Evolutionary conservation across 2,888 invertebrate species (phyloP).

Genomic region (Hyposoter dolosus): DNA sequence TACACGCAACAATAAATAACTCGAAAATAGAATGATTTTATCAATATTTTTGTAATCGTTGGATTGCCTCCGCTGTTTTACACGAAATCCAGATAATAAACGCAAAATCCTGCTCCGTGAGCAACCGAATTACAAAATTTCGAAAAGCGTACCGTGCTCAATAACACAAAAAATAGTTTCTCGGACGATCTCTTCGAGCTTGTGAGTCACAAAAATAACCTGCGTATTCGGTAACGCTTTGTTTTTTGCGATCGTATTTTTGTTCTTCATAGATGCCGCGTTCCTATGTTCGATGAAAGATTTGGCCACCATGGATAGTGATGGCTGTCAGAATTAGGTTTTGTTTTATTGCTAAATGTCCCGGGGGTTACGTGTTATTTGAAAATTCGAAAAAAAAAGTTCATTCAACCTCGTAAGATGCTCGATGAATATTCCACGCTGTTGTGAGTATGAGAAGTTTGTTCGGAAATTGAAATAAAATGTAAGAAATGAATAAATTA

Average conservation of each 20-base stretch:
- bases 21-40: too few species aligned
- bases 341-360: constrained; percentile 5
- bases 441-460: constrained; percentile 34
- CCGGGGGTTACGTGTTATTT: constrained; percentile 17
- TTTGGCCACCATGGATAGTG: neutral
- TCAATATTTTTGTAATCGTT: too few species aligned
- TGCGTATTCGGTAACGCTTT: neutral
- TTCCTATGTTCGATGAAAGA: constrained; percentile 12
- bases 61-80: too few species aligned
- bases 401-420: constrained; percentile 53
- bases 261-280: neutral
- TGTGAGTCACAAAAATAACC: neutral
- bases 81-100: too few species aligned
- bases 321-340: neutral
- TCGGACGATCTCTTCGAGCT: neutral
- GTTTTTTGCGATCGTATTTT: neutral
- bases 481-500: neutral
- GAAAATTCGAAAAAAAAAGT: constrained; percentile 44
- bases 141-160: neutral
- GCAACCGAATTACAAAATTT: too few species aligned
- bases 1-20: too few species aligned
- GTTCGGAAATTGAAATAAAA: neutral
- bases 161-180: neutral
- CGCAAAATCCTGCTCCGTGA: too few species aligned
- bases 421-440: constrained; percentile 41